phyloP scores from a whole-genome alignment of 2,888 invertebrate genomes.

The Drosophila planitibia region DNA sequence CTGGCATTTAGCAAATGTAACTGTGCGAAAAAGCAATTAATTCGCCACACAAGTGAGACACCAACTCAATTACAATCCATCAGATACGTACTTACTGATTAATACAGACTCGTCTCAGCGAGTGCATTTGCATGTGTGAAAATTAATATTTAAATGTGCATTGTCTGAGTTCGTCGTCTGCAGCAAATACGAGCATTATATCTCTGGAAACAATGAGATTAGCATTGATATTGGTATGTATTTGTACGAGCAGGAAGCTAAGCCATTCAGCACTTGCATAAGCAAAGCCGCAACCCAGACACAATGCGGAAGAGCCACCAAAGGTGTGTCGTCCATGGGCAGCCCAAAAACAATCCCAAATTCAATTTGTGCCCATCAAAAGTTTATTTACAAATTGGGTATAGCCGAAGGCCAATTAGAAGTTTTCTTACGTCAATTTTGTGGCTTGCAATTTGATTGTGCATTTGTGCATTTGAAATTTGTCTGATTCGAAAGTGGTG shows the following conservation, averaged over 20 bases:
- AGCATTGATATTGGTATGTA: conserved; percentile 69
- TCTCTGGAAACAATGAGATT: conserved; percentile 64
- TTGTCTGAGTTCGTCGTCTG: conserved; percentile 39
- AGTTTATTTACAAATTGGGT: neutral
- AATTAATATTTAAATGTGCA: conserved; percentile 64
- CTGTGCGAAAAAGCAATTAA: conserved; percentile 42
- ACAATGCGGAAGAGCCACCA: conserved; percentile 36
- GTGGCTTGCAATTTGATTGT: neutral
- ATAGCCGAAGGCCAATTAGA: conserved; percentile 6
- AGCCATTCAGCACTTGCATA: conserved; percentile 27
- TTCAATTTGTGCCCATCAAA: neutral
- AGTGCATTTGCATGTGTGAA: conserved; percentile 53
- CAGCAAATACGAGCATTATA: conserved; percentile 18
- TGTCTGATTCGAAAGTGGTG: conserved; percentile 3
- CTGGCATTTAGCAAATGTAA: conserved; percentile 37
- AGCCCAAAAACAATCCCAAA: neutral
- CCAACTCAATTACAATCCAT: conserved; percentile 24
- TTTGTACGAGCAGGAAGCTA: conserved; percentile 22
- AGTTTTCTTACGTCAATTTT: conserved; percentile 7
- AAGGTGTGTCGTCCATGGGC: neutral
- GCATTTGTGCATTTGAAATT: neutral
- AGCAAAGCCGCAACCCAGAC: conserved; percentile 13
- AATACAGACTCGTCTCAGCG: conserved; percentile 9
- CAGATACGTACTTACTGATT: conserved; percentile 11
- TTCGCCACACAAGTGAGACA: conserved; percentile 31